Evolutionary conservation across 2,797 vertebrate species (phyloP).

Genomic region (Sebastes elongatus): DNA sequence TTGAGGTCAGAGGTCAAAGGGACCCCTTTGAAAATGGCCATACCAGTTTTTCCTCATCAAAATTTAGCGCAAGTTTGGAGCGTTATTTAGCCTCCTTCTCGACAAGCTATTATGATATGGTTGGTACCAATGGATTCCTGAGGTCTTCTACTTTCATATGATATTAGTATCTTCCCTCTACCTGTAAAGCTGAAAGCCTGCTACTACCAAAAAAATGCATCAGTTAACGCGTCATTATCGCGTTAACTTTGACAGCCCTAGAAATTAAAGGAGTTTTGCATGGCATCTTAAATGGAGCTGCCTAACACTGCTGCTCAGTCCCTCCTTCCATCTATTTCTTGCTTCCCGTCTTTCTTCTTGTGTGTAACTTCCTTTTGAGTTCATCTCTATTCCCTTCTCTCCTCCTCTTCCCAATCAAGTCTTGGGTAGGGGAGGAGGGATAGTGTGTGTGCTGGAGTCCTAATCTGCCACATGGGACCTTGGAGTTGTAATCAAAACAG

Average conservation of each 20-base stretch:
- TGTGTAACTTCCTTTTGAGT: slow-evolving; percentile 31
- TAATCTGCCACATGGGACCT: slow-evolving; percentile 70
- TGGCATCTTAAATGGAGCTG: slow-evolving; percentile 10
- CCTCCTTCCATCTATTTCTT: neutral
- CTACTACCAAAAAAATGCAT: no score
- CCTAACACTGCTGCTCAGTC: neutral
- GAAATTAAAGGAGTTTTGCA: slow-evolving; percentile 2
- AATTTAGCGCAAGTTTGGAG: no score
- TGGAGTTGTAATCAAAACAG: slow-evolving; percentile 67
- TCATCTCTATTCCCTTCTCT: slow-evolving; percentile 1
- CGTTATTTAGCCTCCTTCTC: rapidly evolving
- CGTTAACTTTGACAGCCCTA: no score
- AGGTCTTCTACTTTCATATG: no score
- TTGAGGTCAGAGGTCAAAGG: no score
- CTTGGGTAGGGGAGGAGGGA: slow-evolving; percentile 45
- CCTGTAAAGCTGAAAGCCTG: no score
- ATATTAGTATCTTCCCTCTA: no score
- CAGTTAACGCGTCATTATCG: no score
- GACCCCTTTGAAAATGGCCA: no score
- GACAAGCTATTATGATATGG: no score
- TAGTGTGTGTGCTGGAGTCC: slow-evolving; percentile 58
- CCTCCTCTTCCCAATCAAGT: slow-evolving; percentile 45
- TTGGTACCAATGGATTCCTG: no score
- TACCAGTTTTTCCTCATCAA: no score
- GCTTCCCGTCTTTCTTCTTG: neutral